These are phyloP conservation scores for Margaritifera margaritifera DNA, from an alignment of 2,888 invertebrate genomes.

Conservation along the genomic window DNA sequence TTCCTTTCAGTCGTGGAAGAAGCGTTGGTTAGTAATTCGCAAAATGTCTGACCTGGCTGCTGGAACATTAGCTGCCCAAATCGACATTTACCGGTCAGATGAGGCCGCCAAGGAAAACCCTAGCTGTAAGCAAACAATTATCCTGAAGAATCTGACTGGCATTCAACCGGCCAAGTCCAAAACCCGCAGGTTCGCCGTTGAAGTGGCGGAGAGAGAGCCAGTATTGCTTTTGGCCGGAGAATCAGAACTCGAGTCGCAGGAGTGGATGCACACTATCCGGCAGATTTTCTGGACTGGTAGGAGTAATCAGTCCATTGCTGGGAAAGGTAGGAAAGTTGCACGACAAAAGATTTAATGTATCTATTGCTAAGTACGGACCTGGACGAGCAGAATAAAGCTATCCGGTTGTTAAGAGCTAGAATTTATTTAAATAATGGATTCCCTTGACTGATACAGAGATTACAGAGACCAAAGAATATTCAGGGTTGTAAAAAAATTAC, in stretches of 20 bases:
- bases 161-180: constrained; percentile 52
- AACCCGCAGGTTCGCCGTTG: constrained; percentile 58
- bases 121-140: constrained; percentile 50
- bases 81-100: constrained; percentile 54
- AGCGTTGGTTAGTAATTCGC: constrained; percentile 57
- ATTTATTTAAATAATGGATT: too few relatives aligned
- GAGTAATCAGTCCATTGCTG: constrained; percentile 17
- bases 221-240: constrained; percentile 52
- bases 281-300: constrained; percentile 49
- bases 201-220: constrained; percentile 53
- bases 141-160: constrained; percentile 55
- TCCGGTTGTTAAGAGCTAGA: too few relatives aligned
- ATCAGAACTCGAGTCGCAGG: constrained; percentile 47
- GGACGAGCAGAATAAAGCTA: too few relatives aligned
- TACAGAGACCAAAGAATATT: too few relatives aligned
- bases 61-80: constrained; percentile 47
- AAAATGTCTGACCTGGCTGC: constrained; percentile 56
- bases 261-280: constrained; percentile 52
- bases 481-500: too few relatives aligned
- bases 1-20: constrained; percentile 57
- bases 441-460: too few relatives aligned
- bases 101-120: constrained; percentile 32
- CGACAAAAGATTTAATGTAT: background rate
- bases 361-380: too few relatives aligned
- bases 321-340: background rate